These are phyloP conservation scores for Drosophila auraria DNA, from an alignment of 1,140 invertebrate genomes.

Conservation along the genomic window DNA sequence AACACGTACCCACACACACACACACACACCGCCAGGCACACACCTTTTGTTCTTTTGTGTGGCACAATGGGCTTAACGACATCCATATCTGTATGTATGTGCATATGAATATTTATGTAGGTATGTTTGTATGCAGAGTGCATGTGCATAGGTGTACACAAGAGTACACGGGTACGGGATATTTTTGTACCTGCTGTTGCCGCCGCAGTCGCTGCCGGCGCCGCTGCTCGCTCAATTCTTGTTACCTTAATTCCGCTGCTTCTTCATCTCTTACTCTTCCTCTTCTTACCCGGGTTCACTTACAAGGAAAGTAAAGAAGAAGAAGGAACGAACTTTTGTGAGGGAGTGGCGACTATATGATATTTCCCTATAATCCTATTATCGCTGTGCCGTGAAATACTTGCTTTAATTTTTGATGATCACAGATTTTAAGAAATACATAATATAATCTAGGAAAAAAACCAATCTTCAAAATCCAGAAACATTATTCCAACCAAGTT, in stretches of 20 bases:
- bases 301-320: slow-evolving; percentile 20
- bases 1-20: slow-evolving; percentile 33
- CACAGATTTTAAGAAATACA: neutral
- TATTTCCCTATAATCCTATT: slow-evolving; percentile 32
- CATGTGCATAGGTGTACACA: slow-evolving; percentile 22
- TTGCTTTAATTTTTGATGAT: neutral
- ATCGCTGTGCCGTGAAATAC: slow-evolving; percentile 15
- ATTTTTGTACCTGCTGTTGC: slow-evolving; percentile 51
- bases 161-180: slow-evolving; percentile 23
- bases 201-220: slow-evolving; percentile 18
- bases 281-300: slow-evolving; percentile 22
- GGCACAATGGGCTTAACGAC: slow-evolving; percentile 69
- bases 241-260: slow-evolving; percentile 36
- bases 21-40: slow-evolving; percentile 1
- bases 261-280: slow-evolving; percentile 14
- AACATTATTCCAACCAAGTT: too few relatives aligned
- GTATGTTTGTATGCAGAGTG: slow-evolving; percentile 6
- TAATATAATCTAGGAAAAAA: neutral
- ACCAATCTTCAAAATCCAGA: too few relatives aligned
- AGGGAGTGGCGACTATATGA: slow-evolving; percentile 37
- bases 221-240: slow-evolving; percentile 48
- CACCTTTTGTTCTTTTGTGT: slow-evolving; percentile 75
- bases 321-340: slow-evolving; percentile 33
- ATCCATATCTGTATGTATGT: slow-evolving; percentile 20
- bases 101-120: neutral